These are phyloP conservation scores for Diorhabda sublineata DNA, from an alignment of 1,140 invertebrate genomes.

Conservation along the genomic window DNA sequence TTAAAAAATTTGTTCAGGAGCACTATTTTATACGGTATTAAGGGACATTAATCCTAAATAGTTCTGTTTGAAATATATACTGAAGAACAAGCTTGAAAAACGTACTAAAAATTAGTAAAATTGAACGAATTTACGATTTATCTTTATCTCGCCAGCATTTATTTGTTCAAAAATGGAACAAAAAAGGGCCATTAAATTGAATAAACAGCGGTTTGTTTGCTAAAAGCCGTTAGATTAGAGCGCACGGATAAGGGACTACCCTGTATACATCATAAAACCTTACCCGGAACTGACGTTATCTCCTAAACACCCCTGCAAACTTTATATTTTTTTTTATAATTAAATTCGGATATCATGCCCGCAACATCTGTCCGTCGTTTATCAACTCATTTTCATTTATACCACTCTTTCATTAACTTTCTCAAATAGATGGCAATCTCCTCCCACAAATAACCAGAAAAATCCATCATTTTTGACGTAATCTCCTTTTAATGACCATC, in stretches of 20 bases:
- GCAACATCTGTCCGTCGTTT: background rate
- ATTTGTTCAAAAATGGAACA: no score
- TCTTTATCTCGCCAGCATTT: no score
- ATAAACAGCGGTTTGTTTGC: no score
- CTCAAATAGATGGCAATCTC: slow-evolving; percentile 2
- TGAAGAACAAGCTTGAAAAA: no score
- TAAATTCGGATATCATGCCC: slow-evolving; percentile 2
- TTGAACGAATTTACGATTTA: no score
- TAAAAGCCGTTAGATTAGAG: background rate
- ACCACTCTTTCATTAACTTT: slow-evolving; percentile 3
- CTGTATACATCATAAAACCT: background rate
- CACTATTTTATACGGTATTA: no score
- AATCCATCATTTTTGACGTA: slow-evolving; percentile 2
- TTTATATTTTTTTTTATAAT: background rate
- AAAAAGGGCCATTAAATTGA: no score
- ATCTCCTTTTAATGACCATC: background rate
- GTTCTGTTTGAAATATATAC: no score
- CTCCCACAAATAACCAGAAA: background rate
- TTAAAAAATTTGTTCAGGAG: no score
- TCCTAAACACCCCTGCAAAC: background rate
- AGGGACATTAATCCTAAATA: no score
- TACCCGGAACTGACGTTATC: background rate
- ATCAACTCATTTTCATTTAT: slow-evolving; percentile 3
- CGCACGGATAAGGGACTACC: background rate
- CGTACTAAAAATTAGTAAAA: no score